Evolutionary conservation across 2,113 vertebrate species (phyloP).

Genomic region (Phycodurus eques): DNA sequence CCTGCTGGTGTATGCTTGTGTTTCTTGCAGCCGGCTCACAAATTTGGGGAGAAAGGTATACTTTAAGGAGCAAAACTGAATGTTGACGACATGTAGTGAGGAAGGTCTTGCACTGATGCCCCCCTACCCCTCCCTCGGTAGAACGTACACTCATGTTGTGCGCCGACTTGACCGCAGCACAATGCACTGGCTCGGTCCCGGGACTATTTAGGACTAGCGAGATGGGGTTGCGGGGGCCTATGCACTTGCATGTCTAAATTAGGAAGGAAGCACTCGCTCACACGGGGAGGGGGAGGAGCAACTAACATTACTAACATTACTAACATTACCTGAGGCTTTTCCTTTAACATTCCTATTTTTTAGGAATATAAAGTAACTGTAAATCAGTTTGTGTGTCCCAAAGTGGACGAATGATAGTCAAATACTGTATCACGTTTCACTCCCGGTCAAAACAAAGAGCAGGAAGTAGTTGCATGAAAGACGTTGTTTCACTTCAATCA

Average conservation of each 20-base stretch:
- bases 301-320: too few relatives aligned
- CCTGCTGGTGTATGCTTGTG: neutral
- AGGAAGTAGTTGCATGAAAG: too few relatives aligned
- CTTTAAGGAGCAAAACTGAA: neutral
- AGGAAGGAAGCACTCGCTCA: slow-evolving; percentile 76
- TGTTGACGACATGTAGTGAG: neutral
- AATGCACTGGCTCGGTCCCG: slow-evolving; percentile 20
- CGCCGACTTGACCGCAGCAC: slow-evolving; percentile 7
- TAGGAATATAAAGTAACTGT: too few relatives aligned
- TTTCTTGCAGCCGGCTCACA: slow-evolving; percentile 3
- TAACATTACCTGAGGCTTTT: slow-evolving; percentile 28
- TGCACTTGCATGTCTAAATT: slow-evolving; percentile 79
- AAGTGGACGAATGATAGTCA: too few relatives aligned
- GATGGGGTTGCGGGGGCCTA: slow-evolving; percentile 14
- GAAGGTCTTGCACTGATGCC: neutral
- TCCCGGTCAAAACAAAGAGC: too few relatives aligned
- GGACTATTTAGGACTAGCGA: slow-evolving; percentile 47
- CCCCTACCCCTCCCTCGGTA: too few relatives aligned
- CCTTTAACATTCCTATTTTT: too few relatives aligned
- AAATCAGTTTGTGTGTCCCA: too few relatives aligned
- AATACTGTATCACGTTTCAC: too few relatives aligned
- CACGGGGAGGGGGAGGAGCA: slow-evolving; percentile 5
- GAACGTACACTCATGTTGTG: neutral
- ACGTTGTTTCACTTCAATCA: too few relatives aligned
- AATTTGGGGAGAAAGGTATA: neutral